These are phyloP conservation scores for Craniophora ligustri DNA, from an alignment of 2,888 invertebrate species.

Conservation along the genomic window DNA sequence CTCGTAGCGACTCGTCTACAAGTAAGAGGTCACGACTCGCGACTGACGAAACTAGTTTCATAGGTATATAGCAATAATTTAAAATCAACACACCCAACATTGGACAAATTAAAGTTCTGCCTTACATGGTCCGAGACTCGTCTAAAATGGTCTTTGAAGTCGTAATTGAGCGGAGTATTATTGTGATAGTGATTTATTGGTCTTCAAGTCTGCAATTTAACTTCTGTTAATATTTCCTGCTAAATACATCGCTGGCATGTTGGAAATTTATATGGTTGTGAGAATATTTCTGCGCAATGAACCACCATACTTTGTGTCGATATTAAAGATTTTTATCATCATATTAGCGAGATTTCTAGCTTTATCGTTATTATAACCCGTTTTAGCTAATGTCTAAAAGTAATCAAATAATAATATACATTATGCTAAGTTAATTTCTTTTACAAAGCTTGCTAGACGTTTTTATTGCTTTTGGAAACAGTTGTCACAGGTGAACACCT, in stretches of 20 bases:
- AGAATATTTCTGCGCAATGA: conserved; percentile 6
- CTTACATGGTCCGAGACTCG: conserved; percentile 44
- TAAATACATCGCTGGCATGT: conserved; percentile 20
- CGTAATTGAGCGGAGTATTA: conserved; percentile 44
- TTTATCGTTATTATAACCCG: conserved; percentile 18
- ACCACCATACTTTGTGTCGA: conserved; percentile 2
- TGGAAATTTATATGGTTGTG: conserved; percentile 11
- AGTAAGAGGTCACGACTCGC: conserved; percentile 68
- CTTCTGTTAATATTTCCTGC: conserved; percentile 29
- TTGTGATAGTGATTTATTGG: conserved; percentile 38
- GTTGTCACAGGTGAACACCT: conserved; percentile 54
- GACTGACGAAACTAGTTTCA: conserved; percentile 66
- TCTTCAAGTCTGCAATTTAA: conserved; percentile 13
- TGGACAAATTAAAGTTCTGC: conserved; percentile 56
- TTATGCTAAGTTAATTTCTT: conserved; percentile 33
- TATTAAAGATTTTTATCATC: too few species aligned
- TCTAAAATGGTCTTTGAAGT: conserved; percentile 48
- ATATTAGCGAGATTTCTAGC: conserved; percentile 7
- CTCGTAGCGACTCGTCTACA: conserved; percentile 64
- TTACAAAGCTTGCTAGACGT: conserved; percentile 28
- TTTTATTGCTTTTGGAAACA: conserved; percentile 35
- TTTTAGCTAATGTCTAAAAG: conserved; percentile 17
- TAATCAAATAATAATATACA: conserved; percentile 35
- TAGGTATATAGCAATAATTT: conserved; percentile 56
- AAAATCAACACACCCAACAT: conserved; percentile 63